Percentiles rank a stretch among this genome's conserved stretches.
Evolutionary conservation across 2,797 vertebrate genomes (phyloP).

Genomic region (Adelosebastes latens): DNA sequence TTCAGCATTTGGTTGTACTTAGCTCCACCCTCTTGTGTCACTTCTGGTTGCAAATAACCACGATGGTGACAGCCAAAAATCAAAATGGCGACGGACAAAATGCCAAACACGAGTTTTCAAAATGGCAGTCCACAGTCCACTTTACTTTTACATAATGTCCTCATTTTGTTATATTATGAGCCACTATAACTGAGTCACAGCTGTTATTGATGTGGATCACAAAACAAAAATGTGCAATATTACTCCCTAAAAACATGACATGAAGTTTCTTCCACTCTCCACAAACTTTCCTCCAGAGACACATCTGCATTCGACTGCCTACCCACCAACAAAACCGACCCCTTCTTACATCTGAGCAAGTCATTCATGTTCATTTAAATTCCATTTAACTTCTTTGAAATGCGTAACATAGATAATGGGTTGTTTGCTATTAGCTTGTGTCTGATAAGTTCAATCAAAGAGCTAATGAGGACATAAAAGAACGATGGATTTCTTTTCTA

Average conservation of each 20-base stretch:
- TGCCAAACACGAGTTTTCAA: no score
- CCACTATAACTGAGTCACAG: not conserved
- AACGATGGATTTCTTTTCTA: not conserved
- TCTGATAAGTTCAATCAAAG: not conserved
- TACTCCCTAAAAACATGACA: not conserved
- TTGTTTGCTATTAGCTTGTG: slow-evolving; percentile 2
- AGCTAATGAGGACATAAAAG: slow-evolving; percentile 1
- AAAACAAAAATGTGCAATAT: not conserved
- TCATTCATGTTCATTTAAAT: not conserved
- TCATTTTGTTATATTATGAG: not conserved
- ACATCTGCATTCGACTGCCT: not conserved
- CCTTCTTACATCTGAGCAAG: not conserved
- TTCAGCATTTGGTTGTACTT: no score
- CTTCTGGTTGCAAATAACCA: no score
- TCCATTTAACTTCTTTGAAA: not conserved
- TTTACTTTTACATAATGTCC: not conserved
- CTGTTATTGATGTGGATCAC: not conserved
- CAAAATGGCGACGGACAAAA: rapidly evolving
- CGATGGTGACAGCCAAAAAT: no score
- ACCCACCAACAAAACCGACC: not conserved
- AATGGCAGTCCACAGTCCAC: no score
- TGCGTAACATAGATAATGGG: not conserved
- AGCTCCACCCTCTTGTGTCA: no score
- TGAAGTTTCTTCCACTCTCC: not conserved
- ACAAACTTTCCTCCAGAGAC: not conserved